Conservation (phyloP, 2,797 vertebrate species). For the Danio choprae region DNA sequence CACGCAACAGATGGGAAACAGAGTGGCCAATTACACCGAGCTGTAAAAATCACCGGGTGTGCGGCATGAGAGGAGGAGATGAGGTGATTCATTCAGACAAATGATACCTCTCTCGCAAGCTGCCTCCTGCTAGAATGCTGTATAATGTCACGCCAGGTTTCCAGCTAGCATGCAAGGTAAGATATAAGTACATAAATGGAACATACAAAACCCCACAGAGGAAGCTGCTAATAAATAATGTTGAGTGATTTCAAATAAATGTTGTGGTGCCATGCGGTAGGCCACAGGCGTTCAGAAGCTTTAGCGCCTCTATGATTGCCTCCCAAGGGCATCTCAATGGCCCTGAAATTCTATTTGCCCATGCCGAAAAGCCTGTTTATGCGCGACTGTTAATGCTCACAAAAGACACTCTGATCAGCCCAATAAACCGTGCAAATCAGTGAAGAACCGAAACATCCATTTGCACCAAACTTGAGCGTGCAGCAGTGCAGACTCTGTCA, state of each 20-base stretch:
- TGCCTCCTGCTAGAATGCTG: conserved; percentile 21
- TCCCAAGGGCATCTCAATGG: conserved; percentile 35
- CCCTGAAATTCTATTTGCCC: conserved; percentile 51
- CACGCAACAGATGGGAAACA: conserved; percentile 52
- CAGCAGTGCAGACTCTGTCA: conserved; percentile 23
- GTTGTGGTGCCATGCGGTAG: not conserved
- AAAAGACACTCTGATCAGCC: conserved; percentile 48
- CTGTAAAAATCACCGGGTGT: conserved; percentile 44
- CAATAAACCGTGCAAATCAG: conserved; percentile 55
- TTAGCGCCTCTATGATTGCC: conserved; percentile 15
- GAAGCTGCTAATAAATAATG: conserved; percentile 34
- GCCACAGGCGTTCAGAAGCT: conserved; percentile 35
- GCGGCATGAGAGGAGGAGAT: conserved; percentile 35
- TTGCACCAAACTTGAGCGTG: conserved; percentile 18
- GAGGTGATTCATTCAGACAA: conserved; percentile 53
- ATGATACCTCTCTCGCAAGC: conserved; percentile 37
- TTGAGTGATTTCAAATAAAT: conserved; percentile 23
- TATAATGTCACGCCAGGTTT: conserved; percentile 17
- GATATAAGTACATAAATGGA: not conserved
- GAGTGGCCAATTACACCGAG: conserved; percentile 43
- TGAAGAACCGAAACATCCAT: conserved; percentile 46
- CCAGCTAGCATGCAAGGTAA: conserved; percentile 18
- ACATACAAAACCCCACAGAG: not conserved
- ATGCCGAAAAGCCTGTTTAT: conserved; percentile 43
- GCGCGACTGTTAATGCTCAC: conserved; percentile 36